Percentiles rank a stretch among this genome's conserved stretches.
Conservation (phyloP, 2,113 vertebrate species). For the Chlamydotis undulata region DNA sequence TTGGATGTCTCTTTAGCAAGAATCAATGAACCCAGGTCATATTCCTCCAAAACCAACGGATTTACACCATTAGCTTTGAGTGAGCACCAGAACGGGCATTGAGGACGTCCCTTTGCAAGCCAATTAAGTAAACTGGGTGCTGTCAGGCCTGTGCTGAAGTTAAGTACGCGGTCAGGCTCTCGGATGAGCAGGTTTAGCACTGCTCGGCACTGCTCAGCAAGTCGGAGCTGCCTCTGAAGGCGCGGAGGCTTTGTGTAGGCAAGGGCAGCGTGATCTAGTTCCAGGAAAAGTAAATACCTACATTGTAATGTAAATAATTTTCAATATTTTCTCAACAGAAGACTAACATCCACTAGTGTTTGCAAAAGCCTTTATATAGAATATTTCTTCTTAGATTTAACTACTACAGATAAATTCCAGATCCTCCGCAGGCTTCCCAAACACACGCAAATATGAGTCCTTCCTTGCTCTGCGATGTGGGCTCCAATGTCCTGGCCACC, state of each 20-base stretch:
- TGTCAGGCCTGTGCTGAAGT: not conserved
- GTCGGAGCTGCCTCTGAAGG: not conserved
- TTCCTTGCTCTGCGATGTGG: fast-evolving
- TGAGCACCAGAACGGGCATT: not conserved
- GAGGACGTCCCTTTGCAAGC: not conserved
- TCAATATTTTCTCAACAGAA: not conserved
- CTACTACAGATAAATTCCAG: not conserved
- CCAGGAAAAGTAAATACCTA: not conserved
- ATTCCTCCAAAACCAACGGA: not conserved
- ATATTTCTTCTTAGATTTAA: not conserved
- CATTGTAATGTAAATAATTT: not conserved
- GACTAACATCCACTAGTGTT: not conserved
- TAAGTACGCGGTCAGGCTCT: not conserved
- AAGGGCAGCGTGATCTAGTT: not conserved
- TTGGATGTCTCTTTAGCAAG: not conserved
- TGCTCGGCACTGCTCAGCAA: not conserved
- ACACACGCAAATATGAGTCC: not conserved
- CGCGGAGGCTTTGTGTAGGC: not conserved
- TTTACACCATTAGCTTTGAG: not conserved
- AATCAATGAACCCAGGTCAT: not conserved
- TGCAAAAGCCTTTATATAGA: not conserved
- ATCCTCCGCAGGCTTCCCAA: not conserved
- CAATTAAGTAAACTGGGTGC: too few species aligned
- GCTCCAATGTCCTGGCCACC: not conserved
- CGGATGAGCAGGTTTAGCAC: not conserved